Conservation (phyloP, 2,888 invertebrate genomes). For the Drosophila atroscutellata region DNA sequence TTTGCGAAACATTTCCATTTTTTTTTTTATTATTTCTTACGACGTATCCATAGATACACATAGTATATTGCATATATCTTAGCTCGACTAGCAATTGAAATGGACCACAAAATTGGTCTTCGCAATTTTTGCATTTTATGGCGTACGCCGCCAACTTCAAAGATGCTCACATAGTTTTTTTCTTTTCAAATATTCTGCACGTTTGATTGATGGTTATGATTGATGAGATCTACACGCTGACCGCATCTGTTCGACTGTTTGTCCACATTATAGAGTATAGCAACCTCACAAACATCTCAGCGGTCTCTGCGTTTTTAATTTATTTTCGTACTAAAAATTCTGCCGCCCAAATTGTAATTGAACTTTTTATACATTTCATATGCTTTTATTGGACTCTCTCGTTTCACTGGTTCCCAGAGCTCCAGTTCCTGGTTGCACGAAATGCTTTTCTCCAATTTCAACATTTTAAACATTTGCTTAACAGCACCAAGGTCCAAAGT, state of each 20-base stretch:
- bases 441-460: slow-evolving; percentile 53
- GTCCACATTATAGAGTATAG: slow-evolving; percentile 3
- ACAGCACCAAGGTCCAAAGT: slow-evolving; percentile 67
- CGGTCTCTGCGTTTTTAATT: slow-evolving; percentile 38
- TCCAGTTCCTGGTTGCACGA: slow-evolving; percentile 28
- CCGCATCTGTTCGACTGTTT: slow-evolving; percentile 35
- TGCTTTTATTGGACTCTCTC: slow-evolving; percentile 45
- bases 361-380: slow-evolving; percentile 64
- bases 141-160: slow-evolving; percentile 68
- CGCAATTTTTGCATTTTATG: slow-evolving; percentile 46
- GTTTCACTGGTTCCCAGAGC: slow-evolving; percentile 23
- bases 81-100: slow-evolving; percentile 58
- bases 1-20: neutral
- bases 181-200: slow-evolving; percentile 17
- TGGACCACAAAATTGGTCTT: slow-evolving; percentile 58
- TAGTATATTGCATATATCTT: slow-evolving; percentile 17
- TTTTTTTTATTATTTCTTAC: neutral
- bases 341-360: slow-evolving; percentile 70
- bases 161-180: slow-evolving; percentile 38
- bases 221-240: slow-evolving; percentile 61
- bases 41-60: neutral
- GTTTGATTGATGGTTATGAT: slow-evolving; percentile 77
- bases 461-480: slow-evolving; percentile 67
- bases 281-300: slow-evolving; percentile 1
- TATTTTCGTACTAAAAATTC: slow-evolving; percentile 44